phyloP scores from a whole-genome alignment of 92 coral and sea anemone genomes.

The Palythoa heliodiscus region DNA sequence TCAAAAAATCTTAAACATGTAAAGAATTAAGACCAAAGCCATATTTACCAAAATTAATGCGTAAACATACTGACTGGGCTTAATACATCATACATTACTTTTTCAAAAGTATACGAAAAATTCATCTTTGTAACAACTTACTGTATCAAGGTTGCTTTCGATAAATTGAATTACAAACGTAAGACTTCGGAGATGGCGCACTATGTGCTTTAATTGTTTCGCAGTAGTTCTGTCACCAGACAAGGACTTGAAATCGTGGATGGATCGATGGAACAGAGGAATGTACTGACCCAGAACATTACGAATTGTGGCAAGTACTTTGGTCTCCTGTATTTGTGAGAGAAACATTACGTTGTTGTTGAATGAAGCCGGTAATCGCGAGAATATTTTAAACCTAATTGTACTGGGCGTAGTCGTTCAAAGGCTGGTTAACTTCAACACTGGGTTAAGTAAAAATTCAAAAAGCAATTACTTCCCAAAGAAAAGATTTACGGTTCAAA shows the following conservation, averaged over 20 bases:
- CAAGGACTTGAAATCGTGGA: conserved; percentile 15
- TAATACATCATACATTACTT: background rate
- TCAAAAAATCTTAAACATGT: too few relatives aligned
- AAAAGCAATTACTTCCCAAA: too few relatives aligned
- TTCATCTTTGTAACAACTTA: background rate
- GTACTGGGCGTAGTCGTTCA: background rate
- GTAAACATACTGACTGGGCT: too few relatives aligned
- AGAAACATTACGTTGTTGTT: background rate
- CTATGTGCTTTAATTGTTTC: background rate
- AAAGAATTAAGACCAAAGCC: too few relatives aligned
- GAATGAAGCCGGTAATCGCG: background rate
- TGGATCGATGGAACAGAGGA: conserved; percentile 10
- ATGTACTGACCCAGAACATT: conserved; percentile 11
- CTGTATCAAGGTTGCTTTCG: conserved; percentile 6
- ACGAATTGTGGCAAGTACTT: background rate
- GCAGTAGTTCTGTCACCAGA: background rate
- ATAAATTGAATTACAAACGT: conserved; percentile 1
- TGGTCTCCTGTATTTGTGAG: background rate
- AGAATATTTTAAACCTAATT: background rate
- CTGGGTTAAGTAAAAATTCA: too few relatives aligned
- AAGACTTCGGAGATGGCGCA: background rate
- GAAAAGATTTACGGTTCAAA: too few relatives aligned
- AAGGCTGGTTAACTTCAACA: too few relatives aligned
- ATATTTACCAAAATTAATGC: too few relatives aligned
- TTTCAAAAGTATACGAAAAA: background rate